Evolutionary conservation across 2,888 invertebrate genomes (phyloP).

Genomic region (Drosophila villosipedis): DNA sequence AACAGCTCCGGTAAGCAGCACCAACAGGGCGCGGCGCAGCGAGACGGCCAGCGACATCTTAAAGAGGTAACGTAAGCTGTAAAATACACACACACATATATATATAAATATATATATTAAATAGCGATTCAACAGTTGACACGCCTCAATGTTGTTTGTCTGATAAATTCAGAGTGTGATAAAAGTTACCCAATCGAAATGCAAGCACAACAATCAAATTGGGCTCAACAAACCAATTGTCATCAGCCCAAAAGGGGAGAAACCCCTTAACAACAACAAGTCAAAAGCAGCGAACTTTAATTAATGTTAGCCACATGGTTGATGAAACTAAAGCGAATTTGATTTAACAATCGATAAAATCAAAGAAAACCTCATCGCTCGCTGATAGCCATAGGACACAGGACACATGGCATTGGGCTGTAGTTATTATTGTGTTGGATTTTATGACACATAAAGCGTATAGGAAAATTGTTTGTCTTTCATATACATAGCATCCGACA

Average conservation of each 20-base stretch:
- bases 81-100: slow-evolving; percentile 20
- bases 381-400: neutral
- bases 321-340: slow-evolving; percentile 22
- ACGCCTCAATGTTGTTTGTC: slow-evolving; percentile 23
- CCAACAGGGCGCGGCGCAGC: slow-evolving; percentile 87
- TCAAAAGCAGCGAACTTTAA: slow-evolving; percentile 58
- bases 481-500: slow-evolving; percentile 19
- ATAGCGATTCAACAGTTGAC: slow-evolving; percentile 20
- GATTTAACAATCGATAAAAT: slow-evolving; percentile 69
- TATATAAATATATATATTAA: neutral
- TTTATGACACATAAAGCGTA: slow-evolving; percentile 52
- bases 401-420: neutral
- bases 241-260: neutral
- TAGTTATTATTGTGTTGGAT: slow-evolving; percentile 15
- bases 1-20: slow-evolving; percentile 87
- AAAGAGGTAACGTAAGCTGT: slow-evolving; percentile 83
- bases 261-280: slow-evolving; percentile 6
- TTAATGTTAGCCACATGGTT: slow-evolving; percentile 56
- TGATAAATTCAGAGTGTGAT: slow-evolving; percentile 15
- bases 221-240: slow-evolving; percentile 20
- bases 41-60: slow-evolving; percentile 85
- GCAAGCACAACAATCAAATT: slow-evolving; percentile 13
- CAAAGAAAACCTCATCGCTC: slow-evolving; percentile 36
- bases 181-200: neutral
- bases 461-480: slow-evolving; percentile 25